Percentiles rank a stretch among this genome's conserved stretches.
Evolutionary conservation across 2,888 invertebrate species (phyloP).

Genomic region (Schizotus pectinicornis): DNA sequence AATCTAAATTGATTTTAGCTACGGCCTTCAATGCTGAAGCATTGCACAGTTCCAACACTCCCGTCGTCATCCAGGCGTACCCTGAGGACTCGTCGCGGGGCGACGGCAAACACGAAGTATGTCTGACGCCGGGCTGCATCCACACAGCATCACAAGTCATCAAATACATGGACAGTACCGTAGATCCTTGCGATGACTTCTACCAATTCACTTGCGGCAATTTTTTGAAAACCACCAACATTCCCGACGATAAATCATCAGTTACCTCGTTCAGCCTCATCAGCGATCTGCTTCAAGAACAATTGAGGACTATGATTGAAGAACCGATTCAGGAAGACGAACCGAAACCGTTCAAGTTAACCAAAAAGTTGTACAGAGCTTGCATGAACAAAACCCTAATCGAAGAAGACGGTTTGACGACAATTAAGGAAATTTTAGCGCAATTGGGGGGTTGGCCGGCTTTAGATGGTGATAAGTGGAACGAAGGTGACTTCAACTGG

Average conservation of each 20-base stretch:
- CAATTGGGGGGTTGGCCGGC: conserved; percentile 94
- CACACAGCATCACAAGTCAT: conserved; percentile 79
- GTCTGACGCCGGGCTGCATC: conserved; percentile 79
- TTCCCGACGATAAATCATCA: conserved; percentile 82
- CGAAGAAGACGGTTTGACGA: conserved; percentile 77
- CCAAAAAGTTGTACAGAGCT: conserved; percentile 82
- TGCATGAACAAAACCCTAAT: conserved; percentile 89
- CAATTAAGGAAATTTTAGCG: conserved; percentile 73
- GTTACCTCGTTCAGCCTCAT: conserved; percentile 79
- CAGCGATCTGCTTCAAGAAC: conserved; percentile 76
- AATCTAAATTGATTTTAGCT: conserved; percentile 34
- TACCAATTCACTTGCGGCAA: conserved; percentile 81
- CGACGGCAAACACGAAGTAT: conserved; percentile 60
- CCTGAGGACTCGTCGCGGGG: conserved; percentile 23
- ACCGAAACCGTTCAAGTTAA: conserved; percentile 74
- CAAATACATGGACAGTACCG: conserved; percentile 71
- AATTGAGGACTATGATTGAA: conserved; percentile 73
- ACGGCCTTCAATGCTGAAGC: conserved; percentile 48
- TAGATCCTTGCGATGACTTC: conserved; percentile 84
- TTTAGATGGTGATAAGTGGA: conserved; percentile 79
- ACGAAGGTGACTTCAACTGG: conserved; percentile 77
- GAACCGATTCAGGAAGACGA: conserved; percentile 67
- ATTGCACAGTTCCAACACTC: conserved; percentile 40
- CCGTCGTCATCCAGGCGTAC: conserved; percentile 36
- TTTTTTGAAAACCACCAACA: conserved; percentile 73